Evolutionary conservation across 2,797 vertebrate species (phyloP).

Genomic region (Chrysocyon brachyurus): DNA sequence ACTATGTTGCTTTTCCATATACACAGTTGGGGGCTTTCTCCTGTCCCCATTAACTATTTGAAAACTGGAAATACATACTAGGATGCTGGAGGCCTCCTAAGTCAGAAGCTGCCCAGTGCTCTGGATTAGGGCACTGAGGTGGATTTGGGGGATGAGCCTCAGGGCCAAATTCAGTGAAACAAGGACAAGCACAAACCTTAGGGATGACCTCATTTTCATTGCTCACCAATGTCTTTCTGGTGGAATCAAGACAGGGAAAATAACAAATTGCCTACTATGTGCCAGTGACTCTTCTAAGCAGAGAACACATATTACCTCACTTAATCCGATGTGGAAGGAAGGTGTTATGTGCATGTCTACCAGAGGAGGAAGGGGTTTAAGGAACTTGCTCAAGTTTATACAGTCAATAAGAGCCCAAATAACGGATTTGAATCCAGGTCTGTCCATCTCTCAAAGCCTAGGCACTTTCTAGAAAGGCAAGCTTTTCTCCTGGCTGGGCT

Average conservation of each 20-base stretch:
- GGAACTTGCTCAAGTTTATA: not conserved
- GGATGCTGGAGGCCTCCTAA: not conserved
- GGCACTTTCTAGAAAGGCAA: not conserved
- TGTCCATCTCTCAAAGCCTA: conserved; percentile 8
- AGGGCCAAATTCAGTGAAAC: not conserved
- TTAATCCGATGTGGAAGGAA: not conserved
- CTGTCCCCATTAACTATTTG: not conserved
- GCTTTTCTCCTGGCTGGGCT: not conserved
- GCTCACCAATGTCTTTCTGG: not conserved
- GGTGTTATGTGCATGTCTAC: not conserved
- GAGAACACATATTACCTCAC: not conserved
- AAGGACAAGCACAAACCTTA: not conserved
- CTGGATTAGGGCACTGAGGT: not conserved
- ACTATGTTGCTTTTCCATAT: not conserved
- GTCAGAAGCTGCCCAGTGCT: not conserved
- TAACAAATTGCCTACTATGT: not conserved
- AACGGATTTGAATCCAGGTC: not conserved
- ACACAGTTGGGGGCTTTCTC: not conserved
- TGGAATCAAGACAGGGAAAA: not conserved
- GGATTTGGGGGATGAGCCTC: not conserved
- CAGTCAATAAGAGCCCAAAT: not conserved
- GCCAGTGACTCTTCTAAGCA: not conserved
- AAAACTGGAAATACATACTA: not conserved
- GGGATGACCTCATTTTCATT: not conserved
- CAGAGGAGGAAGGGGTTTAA: not conserved